These are phyloP conservation scores for Proteles cristata DNA, from an alignment of 2,113 vertebrate genomes.

Conservation along the genomic window DNA sequence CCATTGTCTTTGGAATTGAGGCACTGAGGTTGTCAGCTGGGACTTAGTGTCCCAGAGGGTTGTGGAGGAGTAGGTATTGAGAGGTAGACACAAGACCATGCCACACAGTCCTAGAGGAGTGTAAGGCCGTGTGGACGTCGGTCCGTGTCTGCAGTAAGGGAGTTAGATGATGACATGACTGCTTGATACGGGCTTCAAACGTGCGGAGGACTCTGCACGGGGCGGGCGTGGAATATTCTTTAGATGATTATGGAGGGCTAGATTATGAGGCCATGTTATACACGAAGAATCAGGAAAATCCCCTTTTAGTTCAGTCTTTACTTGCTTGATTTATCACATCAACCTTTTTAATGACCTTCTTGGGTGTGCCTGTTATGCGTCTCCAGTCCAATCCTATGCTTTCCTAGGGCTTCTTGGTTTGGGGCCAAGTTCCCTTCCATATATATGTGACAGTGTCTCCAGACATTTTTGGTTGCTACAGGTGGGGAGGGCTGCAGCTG, in stretches of 20 bases:
- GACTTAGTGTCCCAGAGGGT: neutral
- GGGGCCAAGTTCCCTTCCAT: neutral
- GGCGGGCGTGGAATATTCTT: neutral
- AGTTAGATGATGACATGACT: too few relatives aligned
- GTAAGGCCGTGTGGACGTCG: neutral
- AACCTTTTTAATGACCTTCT: neutral
- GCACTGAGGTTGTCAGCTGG: neutral
- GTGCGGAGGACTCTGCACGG: neutral
- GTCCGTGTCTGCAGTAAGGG: neutral
- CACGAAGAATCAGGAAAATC: neutral
- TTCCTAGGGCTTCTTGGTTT: neutral
- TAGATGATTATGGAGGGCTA: neutral
- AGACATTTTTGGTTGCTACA: neutral
- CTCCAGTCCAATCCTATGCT: neutral
- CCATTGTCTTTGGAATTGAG: neutral
- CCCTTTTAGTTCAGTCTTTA: neutral
- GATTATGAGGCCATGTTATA: neutral
- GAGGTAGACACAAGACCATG: neutral
- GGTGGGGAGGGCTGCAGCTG: neutral
- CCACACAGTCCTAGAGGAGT: neutral
- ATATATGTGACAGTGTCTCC: neutral
- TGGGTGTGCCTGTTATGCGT: neutral
- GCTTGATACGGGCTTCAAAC: fast-evolving
- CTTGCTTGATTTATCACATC: neutral
- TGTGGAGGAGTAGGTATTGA: neutral